phyloP scores from a whole-genome alignment of 1,140 invertebrate species.

The Bombus vancouverensis region DNA sequence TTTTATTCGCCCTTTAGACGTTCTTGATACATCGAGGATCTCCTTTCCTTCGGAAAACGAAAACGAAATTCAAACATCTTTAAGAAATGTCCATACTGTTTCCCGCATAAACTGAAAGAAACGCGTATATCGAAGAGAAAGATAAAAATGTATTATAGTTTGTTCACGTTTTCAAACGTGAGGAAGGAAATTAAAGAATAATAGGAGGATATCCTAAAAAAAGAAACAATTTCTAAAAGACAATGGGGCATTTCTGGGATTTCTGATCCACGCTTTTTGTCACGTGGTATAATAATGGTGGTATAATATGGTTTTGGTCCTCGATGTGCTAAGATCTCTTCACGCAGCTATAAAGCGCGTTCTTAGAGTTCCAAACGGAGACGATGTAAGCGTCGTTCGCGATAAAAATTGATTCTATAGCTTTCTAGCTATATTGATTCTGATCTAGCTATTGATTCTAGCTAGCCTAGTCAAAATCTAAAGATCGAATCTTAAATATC shows the following conservation, averaged over 20 bases:
- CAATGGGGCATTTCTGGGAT: conserved; percentile 13
- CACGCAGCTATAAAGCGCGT: conserved; percentile 25
- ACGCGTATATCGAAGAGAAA: too few species aligned
- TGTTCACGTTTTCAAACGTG: neutral
- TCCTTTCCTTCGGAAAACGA: neutral
- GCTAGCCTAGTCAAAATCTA: conserved; percentile 8
- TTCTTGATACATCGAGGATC: conserved; percentile 33
- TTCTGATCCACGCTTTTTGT: neutral
- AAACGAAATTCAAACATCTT: neutral
- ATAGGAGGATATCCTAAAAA: neutral
- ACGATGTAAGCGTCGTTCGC: neutral
- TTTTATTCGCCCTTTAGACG: conserved; percentile 31
- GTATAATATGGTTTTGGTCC: neutral
- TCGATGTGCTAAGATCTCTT: conserved; percentile 29
- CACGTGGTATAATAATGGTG: neutral
- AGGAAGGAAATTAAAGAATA: neutral
- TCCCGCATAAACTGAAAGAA: neutral
- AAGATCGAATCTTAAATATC: neutral
- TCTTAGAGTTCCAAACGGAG: conserved; percentile 29
- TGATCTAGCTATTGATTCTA: too few species aligned
- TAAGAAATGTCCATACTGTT: neutral
- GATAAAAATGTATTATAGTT: neutral
- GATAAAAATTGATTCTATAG: neutral
- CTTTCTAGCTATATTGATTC: too few species aligned
- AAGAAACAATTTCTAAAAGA: conserved; percentile 8